Evolutionary conservation across 2,113 vertebrate species (phyloP).

Genomic region (Athene cunicularia): DNA sequence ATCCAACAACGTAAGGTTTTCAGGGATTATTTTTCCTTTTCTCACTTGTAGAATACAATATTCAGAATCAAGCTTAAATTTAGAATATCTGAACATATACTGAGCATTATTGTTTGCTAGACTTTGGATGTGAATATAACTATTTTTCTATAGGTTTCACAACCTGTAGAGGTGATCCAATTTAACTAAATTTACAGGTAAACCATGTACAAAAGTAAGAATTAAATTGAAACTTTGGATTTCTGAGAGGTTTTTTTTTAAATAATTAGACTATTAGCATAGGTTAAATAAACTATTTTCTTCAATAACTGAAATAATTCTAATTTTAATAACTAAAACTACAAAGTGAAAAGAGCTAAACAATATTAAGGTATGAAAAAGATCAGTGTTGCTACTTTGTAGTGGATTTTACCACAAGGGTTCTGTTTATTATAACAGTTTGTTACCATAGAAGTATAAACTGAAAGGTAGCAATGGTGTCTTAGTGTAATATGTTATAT

Average conservation of each 20-base stretch:
- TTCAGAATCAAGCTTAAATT: background rate
- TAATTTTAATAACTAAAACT: background rate
- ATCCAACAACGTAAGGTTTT: background rate
- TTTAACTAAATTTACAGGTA: background rate
- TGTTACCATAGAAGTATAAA: conserved; percentile 80
- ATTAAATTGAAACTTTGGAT: background rate
- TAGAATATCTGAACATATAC: background rate
- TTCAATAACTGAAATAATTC: background rate
- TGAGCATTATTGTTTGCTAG: background rate
- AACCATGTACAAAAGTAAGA: background rate
- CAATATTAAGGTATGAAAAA: background rate
- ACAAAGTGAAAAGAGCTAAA: background rate
- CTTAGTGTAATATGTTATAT: conserved; percentile 70
- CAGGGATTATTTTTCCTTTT: background rate
- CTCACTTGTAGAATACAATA: background rate
- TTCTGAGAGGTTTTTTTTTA: background rate
- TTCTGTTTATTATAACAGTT: conserved; percentile 75
- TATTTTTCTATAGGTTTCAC: background rate
- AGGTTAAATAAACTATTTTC: background rate
- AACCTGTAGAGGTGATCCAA: background rate
- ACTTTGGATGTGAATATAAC: background rate
- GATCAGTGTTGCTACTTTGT: conserved; percentile 24
- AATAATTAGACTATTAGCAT: background rate
- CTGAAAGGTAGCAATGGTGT: conserved; percentile 76
- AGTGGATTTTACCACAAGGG: conserved; percentile 62